Percentiles rank a stretch among this genome's conserved stretches.
Evolutionary conservation across 2,888 invertebrate species (phyloP).

Genomic region (Eristalis pertinax): DNA sequence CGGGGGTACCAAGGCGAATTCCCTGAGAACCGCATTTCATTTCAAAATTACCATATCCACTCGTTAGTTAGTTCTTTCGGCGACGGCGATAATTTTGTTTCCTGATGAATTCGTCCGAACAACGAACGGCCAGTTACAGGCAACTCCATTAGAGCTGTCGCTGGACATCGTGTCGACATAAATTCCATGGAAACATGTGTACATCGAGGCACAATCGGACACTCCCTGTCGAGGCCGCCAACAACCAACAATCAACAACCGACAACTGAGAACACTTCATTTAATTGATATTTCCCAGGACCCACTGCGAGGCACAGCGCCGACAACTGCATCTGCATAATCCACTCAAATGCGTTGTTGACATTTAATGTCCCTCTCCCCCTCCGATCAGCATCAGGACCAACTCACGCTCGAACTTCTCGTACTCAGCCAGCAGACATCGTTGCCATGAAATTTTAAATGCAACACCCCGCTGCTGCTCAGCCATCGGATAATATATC

Average conservation of each 20-base stretch:
- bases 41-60: background rate
- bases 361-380: constrained; percentile 61
- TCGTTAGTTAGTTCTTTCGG: background rate
- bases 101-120: background rate
- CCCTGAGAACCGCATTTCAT: background rate
- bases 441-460: constrained; percentile 59
- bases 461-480: constrained; percentile 4
- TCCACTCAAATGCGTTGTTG: constrained; percentile 70
- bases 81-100: background rate
- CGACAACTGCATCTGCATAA: constrained; percentile 67
- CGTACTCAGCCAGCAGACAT: constrained; percentile 5
- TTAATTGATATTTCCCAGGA: constrained; percentile 59
- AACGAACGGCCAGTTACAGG: background rate
- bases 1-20: too few species aligned
- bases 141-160: background rate
- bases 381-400: background rate
- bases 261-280: constrained; percentile 56
- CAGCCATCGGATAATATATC: background rate
- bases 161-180: background rate
- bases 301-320: background rate
- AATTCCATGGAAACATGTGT: constrained; percentile 46
- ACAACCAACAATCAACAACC: constrained; percentile 3
- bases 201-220: background rate
- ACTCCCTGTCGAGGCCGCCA: background rate
- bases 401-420: background rate